phyloP scores from a whole-genome alignment of 1,140 invertebrate species.

The Periplaneta americana region DNA sequence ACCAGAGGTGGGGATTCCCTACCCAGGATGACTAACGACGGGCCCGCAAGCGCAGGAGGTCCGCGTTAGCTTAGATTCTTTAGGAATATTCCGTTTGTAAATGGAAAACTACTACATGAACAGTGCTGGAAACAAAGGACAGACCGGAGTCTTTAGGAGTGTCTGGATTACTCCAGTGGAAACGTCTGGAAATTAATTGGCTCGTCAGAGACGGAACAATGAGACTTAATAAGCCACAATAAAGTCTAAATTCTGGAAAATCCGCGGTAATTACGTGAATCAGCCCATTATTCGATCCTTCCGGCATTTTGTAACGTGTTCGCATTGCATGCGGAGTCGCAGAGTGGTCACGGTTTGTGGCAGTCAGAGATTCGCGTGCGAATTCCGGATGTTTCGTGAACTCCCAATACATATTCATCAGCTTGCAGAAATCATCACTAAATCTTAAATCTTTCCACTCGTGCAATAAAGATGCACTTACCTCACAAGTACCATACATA shows the following conservation, averaged over 20 bases:
- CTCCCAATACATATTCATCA: too few relatives aligned
- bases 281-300: not conserved
- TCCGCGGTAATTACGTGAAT: not conserved
- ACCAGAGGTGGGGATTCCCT: not conserved
- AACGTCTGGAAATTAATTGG: not conserved
- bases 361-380: not conserved
- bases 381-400: too few relatives aligned
- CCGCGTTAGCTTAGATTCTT: not conserved
- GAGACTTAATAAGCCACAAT: not conserved
- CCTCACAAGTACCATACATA: too few relatives aligned
- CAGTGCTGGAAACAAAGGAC: not conserved
- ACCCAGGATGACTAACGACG: not conserved
- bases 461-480: too few relatives aligned
- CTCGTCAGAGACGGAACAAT: not conserved
- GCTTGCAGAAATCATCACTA: too few relatives aligned
- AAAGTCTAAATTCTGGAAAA: not conserved
- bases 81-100: not conserved
- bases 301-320: not conserved
- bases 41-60: not conserved
- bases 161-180: not conserved
- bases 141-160: too few relatives aligned
- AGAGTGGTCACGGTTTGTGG: not conserved
- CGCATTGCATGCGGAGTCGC: not conserved
- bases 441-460: too few relatives aligned
- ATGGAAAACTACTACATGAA: not conserved